These are phyloP conservation scores for Xenentodon cancila DNA, from an alignment of 2,797 vertebrate species.

Conservation along the genomic window DNA sequence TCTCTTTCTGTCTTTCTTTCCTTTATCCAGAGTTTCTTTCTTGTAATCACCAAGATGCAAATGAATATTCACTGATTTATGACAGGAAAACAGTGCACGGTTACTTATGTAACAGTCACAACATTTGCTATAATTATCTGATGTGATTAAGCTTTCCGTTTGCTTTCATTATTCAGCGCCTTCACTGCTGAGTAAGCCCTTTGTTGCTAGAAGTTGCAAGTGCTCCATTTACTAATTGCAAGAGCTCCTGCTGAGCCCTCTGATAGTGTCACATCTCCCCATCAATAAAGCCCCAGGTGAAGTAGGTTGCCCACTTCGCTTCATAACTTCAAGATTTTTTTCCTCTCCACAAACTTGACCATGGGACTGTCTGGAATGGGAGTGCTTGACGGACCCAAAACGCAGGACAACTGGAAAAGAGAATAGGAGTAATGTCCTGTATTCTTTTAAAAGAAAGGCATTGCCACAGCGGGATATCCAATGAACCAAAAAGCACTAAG, in stretches of 20 bases:
- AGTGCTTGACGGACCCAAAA: too few relatives aligned
- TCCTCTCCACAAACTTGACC: background rate
- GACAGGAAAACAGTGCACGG: background rate
- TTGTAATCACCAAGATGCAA: too few relatives aligned
- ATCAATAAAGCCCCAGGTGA: conserved; percentile 37
- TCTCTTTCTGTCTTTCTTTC: too few relatives aligned
- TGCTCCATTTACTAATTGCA: conserved; percentile 49
- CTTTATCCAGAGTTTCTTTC: too few relatives aligned
- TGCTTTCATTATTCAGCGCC: conserved; percentile 36
- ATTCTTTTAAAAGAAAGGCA: too few relatives aligned
- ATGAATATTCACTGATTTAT: too few relatives aligned
- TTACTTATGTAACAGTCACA: background rate
- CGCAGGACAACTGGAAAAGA: too few relatives aligned
- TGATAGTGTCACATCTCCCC: conserved; percentile 18
- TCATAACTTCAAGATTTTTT: background rate
- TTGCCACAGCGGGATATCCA: too few relatives aligned
- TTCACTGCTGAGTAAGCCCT: conserved; percentile 48
- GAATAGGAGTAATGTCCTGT: too few relatives aligned
- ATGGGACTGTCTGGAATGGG: conserved; percentile 1
- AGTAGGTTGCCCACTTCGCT: background rate
- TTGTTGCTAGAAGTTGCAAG: conserved; percentile 10
- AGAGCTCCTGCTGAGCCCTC: conserved; percentile 11
- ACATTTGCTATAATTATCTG: background rate
- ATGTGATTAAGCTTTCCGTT: conserved; percentile 44
- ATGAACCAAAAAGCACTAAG: too few relatives aligned